A percentile compares a stretch with the other conserved stretches of the same genome.
Evolutionary conservation across 1,140 invertebrate species (phyloP).

Genomic region (Bombus confusus): DNA sequence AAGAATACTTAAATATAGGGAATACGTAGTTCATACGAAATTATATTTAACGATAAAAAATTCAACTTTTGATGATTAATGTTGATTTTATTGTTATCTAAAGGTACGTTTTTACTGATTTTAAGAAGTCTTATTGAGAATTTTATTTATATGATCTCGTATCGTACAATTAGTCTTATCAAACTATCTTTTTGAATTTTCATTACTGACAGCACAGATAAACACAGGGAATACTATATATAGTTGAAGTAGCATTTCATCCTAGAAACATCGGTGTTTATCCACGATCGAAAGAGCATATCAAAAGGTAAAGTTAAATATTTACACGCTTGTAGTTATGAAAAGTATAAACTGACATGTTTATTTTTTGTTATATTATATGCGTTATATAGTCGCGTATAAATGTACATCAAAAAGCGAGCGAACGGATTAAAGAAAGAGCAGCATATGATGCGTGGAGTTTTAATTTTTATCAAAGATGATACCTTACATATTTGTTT

Average conservation of each 20-base stretch:
- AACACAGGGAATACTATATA: background rate
- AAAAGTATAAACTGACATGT: background rate
- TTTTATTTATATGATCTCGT: background rate
- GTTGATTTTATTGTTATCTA: background rate
- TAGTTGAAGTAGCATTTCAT: background rate
- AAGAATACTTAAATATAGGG: background rate
- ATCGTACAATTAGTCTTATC: background rate
- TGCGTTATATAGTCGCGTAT: background rate
- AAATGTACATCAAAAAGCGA: background rate
- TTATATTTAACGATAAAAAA: background rate
- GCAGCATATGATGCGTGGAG: background rate
- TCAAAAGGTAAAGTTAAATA: background rate
- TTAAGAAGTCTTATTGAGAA: background rate
- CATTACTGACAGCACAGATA: background rate
- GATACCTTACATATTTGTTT: background rate
- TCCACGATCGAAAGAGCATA: background rate
- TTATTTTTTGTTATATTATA: background rate
- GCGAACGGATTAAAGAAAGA: background rate
- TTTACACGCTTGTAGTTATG: background rate
- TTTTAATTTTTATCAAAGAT: background rate
- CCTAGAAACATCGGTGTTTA: background rate
- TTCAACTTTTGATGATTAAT: background rate
- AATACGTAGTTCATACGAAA: background rate
- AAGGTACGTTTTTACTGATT: background rate
- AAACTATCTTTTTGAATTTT: background rate